A percentile compares a stretch with the other conserved stretches of the same genome.
Evolutionary conservation across 2,797 vertebrate species (phyloP).

Genomic region (Hemibagrus guttatus): DNA sequence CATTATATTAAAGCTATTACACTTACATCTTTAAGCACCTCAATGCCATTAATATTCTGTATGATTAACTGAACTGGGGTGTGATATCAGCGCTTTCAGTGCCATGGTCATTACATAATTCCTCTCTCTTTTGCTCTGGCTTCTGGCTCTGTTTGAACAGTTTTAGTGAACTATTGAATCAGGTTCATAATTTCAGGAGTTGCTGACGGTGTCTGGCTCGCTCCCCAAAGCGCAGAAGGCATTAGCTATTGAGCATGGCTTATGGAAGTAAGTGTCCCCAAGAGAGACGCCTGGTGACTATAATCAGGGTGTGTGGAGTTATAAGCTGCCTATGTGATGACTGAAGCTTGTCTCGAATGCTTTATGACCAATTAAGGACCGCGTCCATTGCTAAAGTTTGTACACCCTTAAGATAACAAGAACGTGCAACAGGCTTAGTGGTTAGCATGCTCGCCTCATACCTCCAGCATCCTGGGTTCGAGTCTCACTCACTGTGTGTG

Average conservation of each 20-base stretch:
- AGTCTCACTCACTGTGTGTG: too few species aligned
- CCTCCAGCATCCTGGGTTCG: too few species aligned
- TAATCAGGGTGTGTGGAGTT: conserved; percentile 45
- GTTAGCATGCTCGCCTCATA: too few species aligned
- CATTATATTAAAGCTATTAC: conserved; percentile 22
- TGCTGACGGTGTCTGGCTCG: conserved; percentile 43
- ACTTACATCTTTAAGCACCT: conserved; percentile 14
- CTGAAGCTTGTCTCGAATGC: conserved; percentile 15
- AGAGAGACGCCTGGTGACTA: conserved; percentile 44
- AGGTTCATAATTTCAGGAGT: conserved; percentile 53
- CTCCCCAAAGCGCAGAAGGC: conserved; percentile 43
- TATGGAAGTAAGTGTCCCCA: conserved; percentile 22
- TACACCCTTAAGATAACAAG: too few species aligned
- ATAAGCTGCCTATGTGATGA: conserved; percentile 40
- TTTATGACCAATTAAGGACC: neutral
- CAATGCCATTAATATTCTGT: conserved; percentile 16
- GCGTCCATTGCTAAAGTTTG: neutral
- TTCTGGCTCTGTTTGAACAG: conserved; percentile 29
- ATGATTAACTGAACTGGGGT: neutral
- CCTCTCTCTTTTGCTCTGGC: conserved; percentile 27
- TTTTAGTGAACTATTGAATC: conserved; percentile 54
- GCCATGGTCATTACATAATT: conserved; percentile 42
- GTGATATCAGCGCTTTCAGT: conserved; percentile 30
- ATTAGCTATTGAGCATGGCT: conserved; percentile 52
- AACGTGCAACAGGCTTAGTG: too few species aligned